Conservation (phyloP, 2,113 vertebrate genomes). For the Mohoua ochrocephala region DNA sequence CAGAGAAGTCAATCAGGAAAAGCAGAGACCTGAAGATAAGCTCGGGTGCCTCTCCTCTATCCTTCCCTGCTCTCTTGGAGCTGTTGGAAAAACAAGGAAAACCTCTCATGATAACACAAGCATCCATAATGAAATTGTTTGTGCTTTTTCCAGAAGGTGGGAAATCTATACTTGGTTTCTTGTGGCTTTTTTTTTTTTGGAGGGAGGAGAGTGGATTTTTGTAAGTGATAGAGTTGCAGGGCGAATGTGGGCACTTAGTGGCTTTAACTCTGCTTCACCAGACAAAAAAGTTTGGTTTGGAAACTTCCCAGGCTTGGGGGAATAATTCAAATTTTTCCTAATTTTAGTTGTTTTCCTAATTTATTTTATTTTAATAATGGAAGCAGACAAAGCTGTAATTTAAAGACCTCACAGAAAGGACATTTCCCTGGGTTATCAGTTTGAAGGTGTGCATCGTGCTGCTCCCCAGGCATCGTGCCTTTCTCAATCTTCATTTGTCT, state of each 20-base stretch:
- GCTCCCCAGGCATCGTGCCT: rapidly evolving
- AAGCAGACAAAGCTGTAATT: neutral
- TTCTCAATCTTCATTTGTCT: neutral
- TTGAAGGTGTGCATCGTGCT: neutral
- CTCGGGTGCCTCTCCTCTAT: rapidly evolving
- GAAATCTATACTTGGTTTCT: neutral
- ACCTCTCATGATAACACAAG: neutral
- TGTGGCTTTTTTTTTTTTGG: neutral
- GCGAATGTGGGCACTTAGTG: neutral
- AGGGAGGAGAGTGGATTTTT: neutral
- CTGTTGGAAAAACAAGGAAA: neutral
- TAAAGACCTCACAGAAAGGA: neutral
- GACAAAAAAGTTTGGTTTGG: neutral
- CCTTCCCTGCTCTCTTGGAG: neutral
- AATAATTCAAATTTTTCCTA: neutral
- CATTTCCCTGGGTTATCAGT: neutral
- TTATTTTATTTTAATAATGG: neutral
- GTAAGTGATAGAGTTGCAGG: neutral
- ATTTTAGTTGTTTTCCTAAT: neutral
- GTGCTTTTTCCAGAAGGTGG: neutral
- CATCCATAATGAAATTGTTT: neutral
- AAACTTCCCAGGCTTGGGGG: neutral
- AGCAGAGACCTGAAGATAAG: neutral
- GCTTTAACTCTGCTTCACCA: neutral
- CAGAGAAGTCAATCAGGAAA: neutral